phyloP scores from a whole-genome alignment of 2,113 vertebrate species.

The Neopipo cinnamomea region DNA sequence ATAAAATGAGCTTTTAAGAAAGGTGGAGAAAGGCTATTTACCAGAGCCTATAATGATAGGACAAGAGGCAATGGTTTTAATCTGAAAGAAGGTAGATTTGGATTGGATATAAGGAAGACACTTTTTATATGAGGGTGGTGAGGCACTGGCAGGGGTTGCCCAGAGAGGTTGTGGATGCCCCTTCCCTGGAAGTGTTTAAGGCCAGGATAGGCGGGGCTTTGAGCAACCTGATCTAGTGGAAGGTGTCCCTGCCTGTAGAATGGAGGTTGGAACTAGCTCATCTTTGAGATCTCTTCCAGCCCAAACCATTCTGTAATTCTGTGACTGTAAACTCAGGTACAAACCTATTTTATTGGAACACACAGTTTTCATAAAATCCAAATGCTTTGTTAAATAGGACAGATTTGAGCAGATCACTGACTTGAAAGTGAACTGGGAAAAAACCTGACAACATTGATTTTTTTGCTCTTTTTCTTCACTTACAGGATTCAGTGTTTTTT shows the following conservation, averaged over 20 bases:
- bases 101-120: background rate
- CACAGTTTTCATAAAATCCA: background rate
- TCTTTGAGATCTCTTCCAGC: background rate
- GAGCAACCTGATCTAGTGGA: background rate
- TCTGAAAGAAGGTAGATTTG: background rate
- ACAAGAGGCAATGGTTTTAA: background rate
- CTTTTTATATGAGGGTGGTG: background rate
- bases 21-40: background rate
- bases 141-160: background rate
- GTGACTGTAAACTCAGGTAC: background rate
- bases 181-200: background rate
- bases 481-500: background rate
- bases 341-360: background rate
- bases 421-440: background rate
- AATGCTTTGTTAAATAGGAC: background rate
- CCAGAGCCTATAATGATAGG: background rate
- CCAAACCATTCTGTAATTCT: background rate
- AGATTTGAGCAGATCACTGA: background rate
- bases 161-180: background rate
- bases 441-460: background rate
- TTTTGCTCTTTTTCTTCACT: background rate
- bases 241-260: background rate
- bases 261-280: background rate
- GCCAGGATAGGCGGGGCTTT: background rate
- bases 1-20: background rate